Percentiles rank a stretch among this genome's conserved stretches.
These are phyloP conservation scores for Pteronura brasiliensis DNA, from an alignment of 2,113 vertebrate genomes.

Conservation along the genomic window DNA sequence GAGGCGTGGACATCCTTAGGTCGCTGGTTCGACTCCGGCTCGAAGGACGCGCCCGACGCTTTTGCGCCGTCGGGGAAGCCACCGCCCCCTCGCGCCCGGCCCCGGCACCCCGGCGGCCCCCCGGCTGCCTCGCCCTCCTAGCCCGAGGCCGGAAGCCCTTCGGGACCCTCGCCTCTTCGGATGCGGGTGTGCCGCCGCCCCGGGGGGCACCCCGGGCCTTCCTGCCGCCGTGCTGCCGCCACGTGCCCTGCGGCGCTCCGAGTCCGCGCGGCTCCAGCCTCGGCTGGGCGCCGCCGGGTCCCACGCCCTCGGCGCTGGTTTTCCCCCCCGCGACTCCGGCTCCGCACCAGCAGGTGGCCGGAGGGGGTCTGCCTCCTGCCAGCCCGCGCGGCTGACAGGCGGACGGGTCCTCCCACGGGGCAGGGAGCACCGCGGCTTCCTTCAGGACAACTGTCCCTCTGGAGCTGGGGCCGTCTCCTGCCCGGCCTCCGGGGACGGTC, in stretches of 20 bases:
- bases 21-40: slow-evolving; percentile 90
- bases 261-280: not conserved
- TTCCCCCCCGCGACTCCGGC: not conserved
- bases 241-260: not conserved
- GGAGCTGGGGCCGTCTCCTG: not conserved
- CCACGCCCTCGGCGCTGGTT: not conserved
- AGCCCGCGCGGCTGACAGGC: not conserved
- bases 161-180: not conserved
- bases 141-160: not conserved
- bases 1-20: slow-evolving; percentile 82
- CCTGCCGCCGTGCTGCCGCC: not conserved
- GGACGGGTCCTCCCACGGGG: not conserved
- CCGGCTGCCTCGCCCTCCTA: too few species aligned
- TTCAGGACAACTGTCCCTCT: not conserved
- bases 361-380: not conserved
- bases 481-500: not conserved
- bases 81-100: not conserved
- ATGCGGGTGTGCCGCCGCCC: not conserved
- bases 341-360: not conserved
- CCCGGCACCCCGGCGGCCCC: too few species aligned
- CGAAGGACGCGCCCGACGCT: slow-evolving; percentile 75
- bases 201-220: not conserved
- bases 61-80: not conserved
- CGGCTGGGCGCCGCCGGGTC: not conserved
- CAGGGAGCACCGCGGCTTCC: not conserved